Conservation (phyloP, 1,140 invertebrate species). For the Anastrepha obliqua region DNA sequence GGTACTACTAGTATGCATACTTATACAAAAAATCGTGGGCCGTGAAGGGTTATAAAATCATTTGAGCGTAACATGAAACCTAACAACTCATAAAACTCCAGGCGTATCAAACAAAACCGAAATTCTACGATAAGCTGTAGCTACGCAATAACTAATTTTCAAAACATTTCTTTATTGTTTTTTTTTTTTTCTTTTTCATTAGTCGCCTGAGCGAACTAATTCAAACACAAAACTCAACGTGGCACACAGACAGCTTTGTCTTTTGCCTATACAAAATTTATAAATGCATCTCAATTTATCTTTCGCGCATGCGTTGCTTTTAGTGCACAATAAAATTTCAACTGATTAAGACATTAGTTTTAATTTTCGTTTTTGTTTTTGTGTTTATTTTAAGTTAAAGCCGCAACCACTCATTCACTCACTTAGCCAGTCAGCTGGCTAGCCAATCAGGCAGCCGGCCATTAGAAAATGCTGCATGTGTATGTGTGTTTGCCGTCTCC, state of each 20-base stretch:
- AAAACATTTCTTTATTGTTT: background rate
- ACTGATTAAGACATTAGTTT: constrained; percentile 46
- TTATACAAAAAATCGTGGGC: background rate
- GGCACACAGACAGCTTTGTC: background rate
- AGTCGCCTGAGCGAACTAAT: too few species aligned
- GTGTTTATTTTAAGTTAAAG: background rate
- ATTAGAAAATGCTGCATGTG: constrained; percentile 7
- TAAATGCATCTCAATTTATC: constrained; percentile 29
- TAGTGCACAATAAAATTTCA: constrained; percentile 46
- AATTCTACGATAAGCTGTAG: background rate
- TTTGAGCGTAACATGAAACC: background rate
- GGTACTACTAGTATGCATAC: too few species aligned
- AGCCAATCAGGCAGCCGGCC: background rate
- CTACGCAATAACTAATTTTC: background rate
- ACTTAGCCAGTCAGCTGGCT: background rate
- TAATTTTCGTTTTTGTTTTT: constrained; percentile 14
- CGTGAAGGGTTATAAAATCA: background rate
- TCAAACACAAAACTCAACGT: background rate
- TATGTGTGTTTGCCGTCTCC: background rate
- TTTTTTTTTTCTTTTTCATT: background rate
- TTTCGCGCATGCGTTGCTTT: constrained; percentile 46
- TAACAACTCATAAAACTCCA: background rate
- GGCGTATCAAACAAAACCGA: background rate
- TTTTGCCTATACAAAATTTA: background rate
- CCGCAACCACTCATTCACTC: constrained; percentile 5